phyloP scores from a whole-genome alignment of 2,888 invertebrate species.

The Melinaea marsaeus region DNA sequence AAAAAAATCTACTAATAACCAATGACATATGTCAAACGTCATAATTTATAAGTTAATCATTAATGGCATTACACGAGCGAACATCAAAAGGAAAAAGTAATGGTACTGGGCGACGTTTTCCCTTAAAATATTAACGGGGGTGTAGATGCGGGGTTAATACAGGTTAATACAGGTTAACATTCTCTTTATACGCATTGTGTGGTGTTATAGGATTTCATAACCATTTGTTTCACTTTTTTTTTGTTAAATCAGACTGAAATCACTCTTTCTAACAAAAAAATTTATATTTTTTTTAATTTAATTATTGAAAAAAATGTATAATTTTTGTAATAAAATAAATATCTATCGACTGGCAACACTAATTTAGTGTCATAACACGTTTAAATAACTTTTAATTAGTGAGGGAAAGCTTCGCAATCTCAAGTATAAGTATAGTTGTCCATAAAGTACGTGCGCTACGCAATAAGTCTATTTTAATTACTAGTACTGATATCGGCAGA shows the following conservation, averaged over 20 bases:
- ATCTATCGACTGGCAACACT: too few relatives aligned
- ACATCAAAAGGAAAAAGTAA: slow-evolving; percentile 75
- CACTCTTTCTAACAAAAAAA: too few relatives aligned
- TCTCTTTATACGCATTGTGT: slow-evolving; percentile 54
- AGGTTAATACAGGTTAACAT: slow-evolving; percentile 48
- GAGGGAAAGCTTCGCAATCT: slow-evolving; percentile 19
- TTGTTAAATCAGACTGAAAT: slow-evolving; percentile 4
- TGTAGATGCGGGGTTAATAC: slow-evolving; percentile 54
- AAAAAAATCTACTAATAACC: too few relatives aligned
- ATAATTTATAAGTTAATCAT: slow-evolving; percentile 33
- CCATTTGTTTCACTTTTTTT: slow-evolving; percentile 25
- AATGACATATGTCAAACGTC: background rate
- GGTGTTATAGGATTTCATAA: slow-evolving; percentile 56
- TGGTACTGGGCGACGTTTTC: slow-evolving; percentile 60
- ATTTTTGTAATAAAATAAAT: too few relatives aligned
- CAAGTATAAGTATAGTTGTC: slow-evolving; percentile 33
- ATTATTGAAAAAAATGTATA: too few relatives aligned
- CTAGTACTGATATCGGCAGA: slow-evolving; percentile 73
- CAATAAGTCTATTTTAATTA: slow-evolving; percentile 78
- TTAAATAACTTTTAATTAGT: too few relatives aligned
- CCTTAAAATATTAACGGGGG: slow-evolving; percentile 70
- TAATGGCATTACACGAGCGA: slow-evolving; percentile 58
- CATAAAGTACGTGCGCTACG: slow-evolving; percentile 46
- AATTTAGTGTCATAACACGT: too few relatives aligned
- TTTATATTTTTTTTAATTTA: too few relatives aligned